phyloP scores from a whole-genome alignment of 2,888 invertebrate species.

The Cotesia congregata region DNA sequence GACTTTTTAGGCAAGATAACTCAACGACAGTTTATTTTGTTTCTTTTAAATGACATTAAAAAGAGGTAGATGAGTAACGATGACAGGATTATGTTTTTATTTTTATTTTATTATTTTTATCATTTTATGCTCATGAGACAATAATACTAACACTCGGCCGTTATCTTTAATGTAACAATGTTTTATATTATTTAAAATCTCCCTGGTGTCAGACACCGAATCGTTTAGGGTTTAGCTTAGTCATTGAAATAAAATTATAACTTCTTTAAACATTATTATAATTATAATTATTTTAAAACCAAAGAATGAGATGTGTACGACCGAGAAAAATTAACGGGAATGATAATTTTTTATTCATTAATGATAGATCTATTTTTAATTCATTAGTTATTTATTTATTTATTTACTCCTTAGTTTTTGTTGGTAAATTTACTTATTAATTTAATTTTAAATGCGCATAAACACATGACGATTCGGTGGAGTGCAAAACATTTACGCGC shows the following conservation, averaged over 20 bases:
- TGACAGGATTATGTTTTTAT: constrained; percentile 30
- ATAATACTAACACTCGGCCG: constrained; percentile 48
- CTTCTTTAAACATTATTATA: background rate
- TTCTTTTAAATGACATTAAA: constrained; percentile 36
- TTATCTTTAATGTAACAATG: constrained; percentile 42
- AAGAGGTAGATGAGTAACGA: constrained; percentile 42
- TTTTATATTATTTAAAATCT: constrained; percentile 33
- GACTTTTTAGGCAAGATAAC: constrained; percentile 35
- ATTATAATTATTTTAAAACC: background rate
- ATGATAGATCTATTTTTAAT: constrained; percentile 2
- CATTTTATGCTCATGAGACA: constrained; percentile 43
- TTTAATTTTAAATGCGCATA: constrained; percentile 8
- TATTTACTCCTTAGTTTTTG: constrained; percentile 18
- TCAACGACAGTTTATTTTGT: constrained; percentile 15
- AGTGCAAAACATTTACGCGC: constrained; percentile 21
- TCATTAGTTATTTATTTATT: background rate
- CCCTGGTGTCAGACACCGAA: constrained; percentile 31
- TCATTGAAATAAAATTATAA: background rate
- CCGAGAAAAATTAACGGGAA: background rate
- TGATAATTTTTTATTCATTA: constrained; percentile 4
- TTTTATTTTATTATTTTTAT: constrained; percentile 27
- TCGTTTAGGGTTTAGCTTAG: constrained; percentile 35
- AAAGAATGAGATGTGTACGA: constrained; percentile 14
- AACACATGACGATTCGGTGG: constrained; percentile 36
- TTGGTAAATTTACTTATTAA: background rate